Evolutionary conservation across 2,113 vertebrate species (phyloP).

Genomic region (Ochotona curzoniae): DNA sequence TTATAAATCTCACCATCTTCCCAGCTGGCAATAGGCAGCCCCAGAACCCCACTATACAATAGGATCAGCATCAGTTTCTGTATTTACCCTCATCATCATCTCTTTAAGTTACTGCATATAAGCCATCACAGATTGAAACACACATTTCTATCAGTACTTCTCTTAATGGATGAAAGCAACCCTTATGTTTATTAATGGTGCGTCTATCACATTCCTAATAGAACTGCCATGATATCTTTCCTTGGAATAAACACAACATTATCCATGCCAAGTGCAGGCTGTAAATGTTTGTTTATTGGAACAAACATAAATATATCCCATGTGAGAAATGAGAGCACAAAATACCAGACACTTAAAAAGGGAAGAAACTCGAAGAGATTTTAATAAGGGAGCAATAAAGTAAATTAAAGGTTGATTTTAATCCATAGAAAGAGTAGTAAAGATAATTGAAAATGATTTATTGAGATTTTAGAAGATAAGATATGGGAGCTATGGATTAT

Average conservation of each 20-base stretch:
- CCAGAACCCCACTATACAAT: background rate
- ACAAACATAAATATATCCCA: background rate
- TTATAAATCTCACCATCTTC: background rate
- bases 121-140: background rate
- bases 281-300: constrained; percentile 6
- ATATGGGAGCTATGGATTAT: background rate
- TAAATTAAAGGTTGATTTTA: constrained; percentile 35
- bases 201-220: background rate
- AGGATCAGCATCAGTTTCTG: accelerated
- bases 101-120: background rate
- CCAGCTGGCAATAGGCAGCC: accelerated
- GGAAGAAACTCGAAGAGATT: background rate
- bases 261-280: background rate
- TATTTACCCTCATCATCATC: background rate
- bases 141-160: background rate
- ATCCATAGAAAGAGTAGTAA: background rate
- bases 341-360: background rate
- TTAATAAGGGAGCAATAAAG: background rate
- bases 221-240: constrained; percentile 7
- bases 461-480: background rate
- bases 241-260: background rate
- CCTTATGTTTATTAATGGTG: background rate
- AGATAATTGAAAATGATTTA: background rate
- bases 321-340: background rate
- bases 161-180: background rate